Conservation (phyloP, 1,140 invertebrate genomes). For the Drosophila auraria region DNA sequence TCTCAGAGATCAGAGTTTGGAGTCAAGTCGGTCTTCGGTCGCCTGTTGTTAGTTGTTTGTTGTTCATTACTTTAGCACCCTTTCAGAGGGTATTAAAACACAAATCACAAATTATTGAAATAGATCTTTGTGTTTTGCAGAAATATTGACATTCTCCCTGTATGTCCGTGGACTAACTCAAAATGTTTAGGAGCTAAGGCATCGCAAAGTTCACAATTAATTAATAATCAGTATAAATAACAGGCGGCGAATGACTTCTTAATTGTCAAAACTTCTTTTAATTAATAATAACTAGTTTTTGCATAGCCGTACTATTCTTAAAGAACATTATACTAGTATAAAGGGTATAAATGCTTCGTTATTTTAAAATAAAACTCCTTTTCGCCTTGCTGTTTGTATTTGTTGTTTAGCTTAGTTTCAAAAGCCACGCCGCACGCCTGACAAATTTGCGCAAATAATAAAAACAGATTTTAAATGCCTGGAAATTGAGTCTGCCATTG, state of each 20-base stretch:
- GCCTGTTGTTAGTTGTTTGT: constrained; percentile 27
- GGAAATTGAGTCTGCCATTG: constrained; percentile 52
- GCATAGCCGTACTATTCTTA: not conserved
- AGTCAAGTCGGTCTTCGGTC: constrained; percentile 36
- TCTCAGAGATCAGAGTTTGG: constrained; percentile 41
- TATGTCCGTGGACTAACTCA: too few relatives aligned
- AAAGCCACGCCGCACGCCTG: constrained; percentile 47
- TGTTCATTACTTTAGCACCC: constrained; percentile 3
- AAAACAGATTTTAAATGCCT: constrained; percentile 60
- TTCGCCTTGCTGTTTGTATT: constrained; percentile 8
- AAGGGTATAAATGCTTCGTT: not conserved
- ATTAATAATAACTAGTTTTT: not conserved
- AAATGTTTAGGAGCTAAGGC: not conserved
- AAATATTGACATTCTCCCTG: not conserved
- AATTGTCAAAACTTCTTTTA: too few relatives aligned
- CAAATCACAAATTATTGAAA: not conserved
- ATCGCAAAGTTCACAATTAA: too few relatives aligned
- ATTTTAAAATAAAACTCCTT: not conserved
- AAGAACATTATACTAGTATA: not conserved
- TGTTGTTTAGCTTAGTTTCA: constrained; percentile 17
- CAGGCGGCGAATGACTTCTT: too few relatives aligned
- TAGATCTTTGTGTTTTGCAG: not conserved
- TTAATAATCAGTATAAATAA: too few relatives aligned
- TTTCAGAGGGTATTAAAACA: not conserved
- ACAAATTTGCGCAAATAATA: constrained; percentile 62